Base-by-base conservation (phyloP, 2,888 invertebrate genomes). In the Yponomeuta evonymella region DNA sequence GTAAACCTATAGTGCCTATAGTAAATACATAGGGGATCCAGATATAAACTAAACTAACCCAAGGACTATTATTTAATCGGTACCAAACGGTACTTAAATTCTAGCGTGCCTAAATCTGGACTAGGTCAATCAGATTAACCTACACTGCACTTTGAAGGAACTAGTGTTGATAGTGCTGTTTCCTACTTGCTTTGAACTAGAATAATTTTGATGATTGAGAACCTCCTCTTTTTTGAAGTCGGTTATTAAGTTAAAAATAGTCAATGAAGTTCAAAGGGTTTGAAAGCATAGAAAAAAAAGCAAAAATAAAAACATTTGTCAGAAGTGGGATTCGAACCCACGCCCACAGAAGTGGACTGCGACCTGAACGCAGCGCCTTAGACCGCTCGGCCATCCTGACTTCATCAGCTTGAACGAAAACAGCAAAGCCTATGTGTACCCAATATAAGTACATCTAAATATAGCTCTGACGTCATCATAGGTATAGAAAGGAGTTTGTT, bases 311-410 rank as follows among this genome's bases (percentile, higher is more conserved):
- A 15, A 0, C 1, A 12, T 73, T 74, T 88, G 88, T 88, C 88
- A 88, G 88, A 88, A 88, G 88, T 87, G 88, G 88, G 88, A 88
- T 88, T 88, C 88, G 88, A 88, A 88, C 88, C 88, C 88, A 88
- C 88, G 88, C 88, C 88, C 88, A 88, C 88, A 88, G 88, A 89
- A 89, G 88, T 88, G 89, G 88, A 89, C 89, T 88, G 88, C 88
- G 88, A 89, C 88, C 88, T 89, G 88, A 88, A 88, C 88, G 88
- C 88, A 88, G 88, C 88, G 88, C 88, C 70, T 70, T 70, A 70
- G 70, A 70, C 70, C 70, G 70, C 70, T 70, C 70, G 70, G 70
- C 70, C 88, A 72, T 72, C 72, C 72, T 72, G 72, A 72, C 72
- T 30, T 70, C 43, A 29, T 51, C n/a, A 10, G 2, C 4, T 6